Percentiles rank a stretch among this genome's conserved stretches.
Evolutionary conservation across 1,140 invertebrate genomes (phyloP).

Genomic region (Cyrtorhinus lividipennis): DNA sequence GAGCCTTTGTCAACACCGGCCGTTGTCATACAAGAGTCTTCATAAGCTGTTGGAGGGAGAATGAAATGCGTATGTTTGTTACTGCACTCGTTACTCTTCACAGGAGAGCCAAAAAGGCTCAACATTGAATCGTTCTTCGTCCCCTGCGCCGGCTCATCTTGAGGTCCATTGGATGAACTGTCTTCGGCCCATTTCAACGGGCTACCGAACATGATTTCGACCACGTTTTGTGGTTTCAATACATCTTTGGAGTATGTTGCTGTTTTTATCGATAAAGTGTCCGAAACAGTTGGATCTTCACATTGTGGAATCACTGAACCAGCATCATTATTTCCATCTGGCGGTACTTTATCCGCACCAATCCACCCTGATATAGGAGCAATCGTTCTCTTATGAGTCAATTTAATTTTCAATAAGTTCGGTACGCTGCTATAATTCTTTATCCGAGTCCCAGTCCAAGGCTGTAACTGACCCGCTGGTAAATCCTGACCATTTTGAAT

Average conservation of each 20-base stretch:
- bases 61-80: background rate
- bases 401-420: too few species aligned
- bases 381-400: background rate
- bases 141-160: background rate
- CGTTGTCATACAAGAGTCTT: constrained; percentile 17
- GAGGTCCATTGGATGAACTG: background rate
- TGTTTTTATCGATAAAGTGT: background rate
- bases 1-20: constrained; percentile 3
- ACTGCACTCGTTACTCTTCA: background rate
- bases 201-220: constrained; percentile 15
- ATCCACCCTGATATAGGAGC: background rate
- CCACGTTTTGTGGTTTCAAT: background rate
- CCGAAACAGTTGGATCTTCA: background rate
- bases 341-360: background rate
- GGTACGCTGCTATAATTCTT: too few species aligned
- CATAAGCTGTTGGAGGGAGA: constrained; percentile 14
- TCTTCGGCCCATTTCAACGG: constrained; percentile 15
- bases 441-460: too few species aligned
- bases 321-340: background rate
- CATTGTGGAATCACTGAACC: background rate
- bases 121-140: background rate
- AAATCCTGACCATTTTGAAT: too few species aligned
- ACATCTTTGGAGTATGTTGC: background rate
- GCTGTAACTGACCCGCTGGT: too few species aligned
- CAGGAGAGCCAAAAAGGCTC: too few species aligned